Percentiles rank a stretch among this genome's conserved stretches.
phyloP scores from a whole-genome alignment of 1,140 invertebrate genomes.

The Diploscapter pachys region DNA sequence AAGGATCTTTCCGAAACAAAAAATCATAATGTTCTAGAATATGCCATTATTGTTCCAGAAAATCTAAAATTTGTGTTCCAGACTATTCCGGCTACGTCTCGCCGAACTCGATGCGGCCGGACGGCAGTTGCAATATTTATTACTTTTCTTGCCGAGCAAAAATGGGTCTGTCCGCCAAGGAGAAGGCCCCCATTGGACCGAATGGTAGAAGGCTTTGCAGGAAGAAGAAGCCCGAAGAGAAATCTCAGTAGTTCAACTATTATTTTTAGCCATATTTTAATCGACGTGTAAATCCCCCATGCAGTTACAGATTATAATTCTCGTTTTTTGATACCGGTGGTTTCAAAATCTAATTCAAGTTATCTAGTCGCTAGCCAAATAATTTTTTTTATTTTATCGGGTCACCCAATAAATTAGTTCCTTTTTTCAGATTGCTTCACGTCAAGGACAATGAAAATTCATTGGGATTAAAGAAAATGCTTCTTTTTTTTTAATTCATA shows the following conservation, averaged over 20 bases:
- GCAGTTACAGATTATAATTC: slow-evolving; percentile 19
- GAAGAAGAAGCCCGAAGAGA: slow-evolving; percentile 40
- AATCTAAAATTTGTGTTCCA: too few relatives aligned
- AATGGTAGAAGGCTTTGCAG: slow-evolving; percentile 44
- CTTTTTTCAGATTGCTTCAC: not conserved
- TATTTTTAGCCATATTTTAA: slow-evolving; percentile 22
- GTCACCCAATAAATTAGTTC: slow-evolving; percentile 24
- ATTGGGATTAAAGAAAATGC: too few relatives aligned
- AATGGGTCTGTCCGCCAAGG: slow-evolving; percentile 42
- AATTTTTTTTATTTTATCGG: slow-evolving; percentile 33
- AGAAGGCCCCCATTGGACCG: slow-evolving; percentile 42
- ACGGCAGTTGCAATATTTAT: slow-evolving; percentile 26
- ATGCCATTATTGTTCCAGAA: too few relatives aligned
- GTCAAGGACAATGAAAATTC: too few relatives aligned
- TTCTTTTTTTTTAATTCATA: too few relatives aligned
- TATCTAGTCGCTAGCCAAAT: not conserved
- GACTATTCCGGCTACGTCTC: too few relatives aligned
- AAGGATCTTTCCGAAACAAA: too few relatives aligned
- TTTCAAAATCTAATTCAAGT: slow-evolving; percentile 11
- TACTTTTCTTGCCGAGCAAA: slow-evolving; percentile 41
- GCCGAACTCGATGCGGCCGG: not conserved
- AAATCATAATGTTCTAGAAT: too few relatives aligned
- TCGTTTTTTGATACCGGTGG: not conserved
- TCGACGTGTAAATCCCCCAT: not conserved
- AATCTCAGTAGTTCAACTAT: slow-evolving; percentile 22